Evolutionary conservation across 2,113 vertebrate genomes (phyloP).

Genomic region (Mustela lutreola): DNA sequence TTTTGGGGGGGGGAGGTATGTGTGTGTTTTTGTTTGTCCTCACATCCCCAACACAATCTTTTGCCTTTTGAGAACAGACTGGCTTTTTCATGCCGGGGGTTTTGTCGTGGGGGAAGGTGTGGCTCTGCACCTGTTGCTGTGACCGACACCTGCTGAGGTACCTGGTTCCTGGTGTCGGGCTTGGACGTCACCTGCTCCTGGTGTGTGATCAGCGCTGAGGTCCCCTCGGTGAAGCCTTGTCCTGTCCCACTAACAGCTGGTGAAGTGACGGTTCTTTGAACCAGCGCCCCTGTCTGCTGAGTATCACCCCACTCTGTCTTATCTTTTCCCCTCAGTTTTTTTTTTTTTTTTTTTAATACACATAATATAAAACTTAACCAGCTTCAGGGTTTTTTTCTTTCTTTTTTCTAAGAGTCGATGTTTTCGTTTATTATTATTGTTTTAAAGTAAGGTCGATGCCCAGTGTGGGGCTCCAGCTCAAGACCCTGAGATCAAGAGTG

Average conservation of each 20-base stretch:
- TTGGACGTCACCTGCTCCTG: neutral
- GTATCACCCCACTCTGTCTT: neutral
- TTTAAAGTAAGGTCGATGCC: neutral
- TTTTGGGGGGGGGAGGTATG: too few species aligned
- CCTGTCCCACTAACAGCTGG: neutral
- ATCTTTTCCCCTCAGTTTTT: neutral
- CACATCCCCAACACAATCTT: neutral
- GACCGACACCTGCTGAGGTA: neutral
- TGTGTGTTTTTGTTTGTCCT: too few species aligned
- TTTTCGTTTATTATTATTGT: neutral
- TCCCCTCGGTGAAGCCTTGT: neutral
- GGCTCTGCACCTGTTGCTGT: neutral
- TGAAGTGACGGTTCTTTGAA: constrained; percentile 11
- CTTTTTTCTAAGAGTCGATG: neutral
- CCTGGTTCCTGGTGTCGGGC: neutral
- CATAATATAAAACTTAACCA: too few species aligned
- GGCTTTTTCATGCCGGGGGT: neutral
- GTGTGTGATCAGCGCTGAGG: neutral
- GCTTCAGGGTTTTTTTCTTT: neutral
- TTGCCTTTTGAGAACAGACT: neutral
- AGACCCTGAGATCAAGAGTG: neutral
- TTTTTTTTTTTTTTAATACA: neutral
- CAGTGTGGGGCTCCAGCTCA: neutral
- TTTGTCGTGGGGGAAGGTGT: neutral
- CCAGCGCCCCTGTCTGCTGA: neutral